A percentile compares a stretch with the other conserved stretches of the same genome.
Evolutionary conservation across 2,113 vertebrate species (phyloP).

Genomic region (Antennarius striatus): DNA sequence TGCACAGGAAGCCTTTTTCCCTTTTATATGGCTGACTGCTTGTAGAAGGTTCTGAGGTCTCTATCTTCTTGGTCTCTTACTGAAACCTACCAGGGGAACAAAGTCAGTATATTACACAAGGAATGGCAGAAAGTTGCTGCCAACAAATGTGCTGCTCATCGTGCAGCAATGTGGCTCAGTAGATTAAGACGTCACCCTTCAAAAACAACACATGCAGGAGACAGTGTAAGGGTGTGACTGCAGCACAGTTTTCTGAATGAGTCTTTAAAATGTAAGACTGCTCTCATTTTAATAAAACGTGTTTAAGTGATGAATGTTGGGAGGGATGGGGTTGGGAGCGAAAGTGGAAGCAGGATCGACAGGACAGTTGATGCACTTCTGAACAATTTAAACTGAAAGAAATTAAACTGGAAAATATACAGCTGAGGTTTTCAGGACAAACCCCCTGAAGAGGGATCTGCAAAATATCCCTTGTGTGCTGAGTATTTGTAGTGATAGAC

Average conservation of each 20-base stretch:
- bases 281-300: too few relatives aligned
- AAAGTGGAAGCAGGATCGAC: too few relatives aligned
- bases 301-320: too few relatives aligned
- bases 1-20: slow-evolving; percentile 26
- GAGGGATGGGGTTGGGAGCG: too few relatives aligned
- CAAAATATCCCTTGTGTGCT: neutral
- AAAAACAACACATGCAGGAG: slow-evolving; percentile 21
- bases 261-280: too few relatives aligned
- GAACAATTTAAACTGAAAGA: too few relatives aligned
- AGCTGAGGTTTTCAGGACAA: neutral
- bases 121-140: slow-evolving; percentile 27
- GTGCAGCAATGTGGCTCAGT: slow-evolving; percentile 30
- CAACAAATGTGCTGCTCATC: slow-evolving; percentile 27
- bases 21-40: slow-evolving; percentile 41
- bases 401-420: too few relatives aligned
- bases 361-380: too few relatives aligned
- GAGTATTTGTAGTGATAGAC: slow-evolving; percentile 20
- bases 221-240: neutral
- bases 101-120: slow-evolving; percentile 45
- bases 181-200: slow-evolving; percentile 51
- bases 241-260: too few relatives aligned
- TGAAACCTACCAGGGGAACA: slow-evolving; percentile 46
- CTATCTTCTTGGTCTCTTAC: slow-evolving; percentile 32
- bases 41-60: slow-evolving; percentile 48
- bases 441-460: too few relatives aligned